Base-by-base conservation (phyloP, 2,113 vertebrate genomes). In the Thalassoma bifasciatum region DNA sequence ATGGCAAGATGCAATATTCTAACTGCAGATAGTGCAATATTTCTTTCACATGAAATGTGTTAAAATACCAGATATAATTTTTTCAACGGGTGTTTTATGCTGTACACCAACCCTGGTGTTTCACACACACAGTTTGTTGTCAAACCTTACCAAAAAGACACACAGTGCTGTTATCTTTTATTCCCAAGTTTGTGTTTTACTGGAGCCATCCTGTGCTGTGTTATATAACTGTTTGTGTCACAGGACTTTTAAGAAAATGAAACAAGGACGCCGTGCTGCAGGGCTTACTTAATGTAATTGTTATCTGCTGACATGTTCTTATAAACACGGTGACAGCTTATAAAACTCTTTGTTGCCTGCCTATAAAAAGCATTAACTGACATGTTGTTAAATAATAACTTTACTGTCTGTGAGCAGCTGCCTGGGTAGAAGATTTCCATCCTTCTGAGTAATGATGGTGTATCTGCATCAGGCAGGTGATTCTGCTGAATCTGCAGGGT, bases 401-500 rank as follows among this genome's bases (percentile, higher is more conserved):
- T 12, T 6, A 42, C 13, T 44, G 12, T 44, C 42, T 46, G 4
- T 46, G 16, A 6, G n/a, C 14, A 8, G 12, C 30, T 30, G 30
- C 30, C 30, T 30, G 30, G 3, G 6, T 30, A 6, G 6, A 30
- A 1, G 12, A 36, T 63, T 37, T 23, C 23, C 10, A 17, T 36
- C 37, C 51, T 57, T 6, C 4, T 54, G 2, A 16, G 50, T 34
- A 2, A 24, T 37, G 51, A 64, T 10, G 2, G 26, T 44, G 4
- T 23, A 19, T 57, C 36, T 38, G 21, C 13, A 30, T 30, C 30
- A 30, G 30, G 30, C 10, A 8, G 3, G 56, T 21, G 38, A 23
- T 47, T 62, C 7, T 68, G 38, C 44, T 49, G 26, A 62, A 40
- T 10, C 1, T 58, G 64, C 47, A 63, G 19, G 24, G 73, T 9